Evolutionary conservation across 1,140 invertebrate genomes (phyloP).

Genomic region (Drosophila tani): DNA sequence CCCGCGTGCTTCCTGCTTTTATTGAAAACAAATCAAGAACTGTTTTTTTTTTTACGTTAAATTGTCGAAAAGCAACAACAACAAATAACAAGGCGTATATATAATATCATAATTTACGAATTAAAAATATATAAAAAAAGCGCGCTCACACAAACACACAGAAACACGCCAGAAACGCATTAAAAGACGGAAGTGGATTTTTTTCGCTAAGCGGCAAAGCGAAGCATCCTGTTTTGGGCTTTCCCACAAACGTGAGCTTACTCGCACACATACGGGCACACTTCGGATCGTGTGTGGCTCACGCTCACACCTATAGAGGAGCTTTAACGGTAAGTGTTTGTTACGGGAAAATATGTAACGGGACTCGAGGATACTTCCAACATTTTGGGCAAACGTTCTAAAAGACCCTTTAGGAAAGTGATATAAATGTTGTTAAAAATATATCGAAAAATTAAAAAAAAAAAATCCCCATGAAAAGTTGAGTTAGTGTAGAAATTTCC

Average conservation of each 20-base stretch:
- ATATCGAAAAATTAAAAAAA: too few species aligned
- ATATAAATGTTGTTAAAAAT: too few species aligned
- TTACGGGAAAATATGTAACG: neutral
- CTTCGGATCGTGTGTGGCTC: constrained; percentile 24
- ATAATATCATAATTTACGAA: constrained; percentile 49
- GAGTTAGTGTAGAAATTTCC: too few species aligned
- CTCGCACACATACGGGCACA: constrained; percentile 11
- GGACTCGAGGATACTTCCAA: neutral
- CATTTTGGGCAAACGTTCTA: neutral
- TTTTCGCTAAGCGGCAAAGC: constrained; percentile 59
- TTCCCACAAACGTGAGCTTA: constrained; percentile 30
- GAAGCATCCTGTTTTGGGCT: constrained; percentile 72
- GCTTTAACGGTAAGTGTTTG: constrained; percentile 39
- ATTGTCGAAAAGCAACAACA: constrained; percentile 42
- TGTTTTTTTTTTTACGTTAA: constrained; percentile 33
- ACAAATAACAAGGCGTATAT: constrained; percentile 25
- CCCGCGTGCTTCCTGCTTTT: constrained; percentile 52
- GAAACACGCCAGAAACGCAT: constrained; percentile 40
- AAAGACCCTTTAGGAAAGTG: too few species aligned
- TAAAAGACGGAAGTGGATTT: constrained; percentile 74
- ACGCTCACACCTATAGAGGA: constrained; percentile 34
- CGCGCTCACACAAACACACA: constrained; percentile 36
- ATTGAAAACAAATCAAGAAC: constrained; percentile 43
- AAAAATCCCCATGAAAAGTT: too few species aligned
- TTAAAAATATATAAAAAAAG: constrained; percentile 32